These are phyloP conservation scores for Tetrao urogallus DNA, from an alignment of 2,113 vertebrate species.

Conservation along the genomic window DNA sequence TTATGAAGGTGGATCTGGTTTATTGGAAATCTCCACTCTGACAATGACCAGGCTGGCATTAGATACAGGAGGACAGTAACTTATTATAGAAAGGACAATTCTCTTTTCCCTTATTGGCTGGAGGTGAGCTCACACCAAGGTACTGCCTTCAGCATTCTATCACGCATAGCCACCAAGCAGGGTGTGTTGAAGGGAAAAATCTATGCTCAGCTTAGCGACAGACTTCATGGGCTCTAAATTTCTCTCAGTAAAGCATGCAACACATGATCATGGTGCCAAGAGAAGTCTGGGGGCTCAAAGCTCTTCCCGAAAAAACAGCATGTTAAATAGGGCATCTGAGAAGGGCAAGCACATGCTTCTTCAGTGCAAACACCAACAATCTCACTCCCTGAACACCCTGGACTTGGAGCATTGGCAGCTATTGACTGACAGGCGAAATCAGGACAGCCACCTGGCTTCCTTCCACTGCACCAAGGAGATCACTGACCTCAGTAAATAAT, in stretches of 20 bases:
- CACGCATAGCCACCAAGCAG: neutral
- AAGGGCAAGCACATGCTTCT: neutral
- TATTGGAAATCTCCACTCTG: neutral
- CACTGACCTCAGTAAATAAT: constrained; percentile 16
- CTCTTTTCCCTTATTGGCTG: neutral
- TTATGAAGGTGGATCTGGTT: neutral
- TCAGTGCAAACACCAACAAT: neutral
- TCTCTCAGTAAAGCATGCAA: neutral
- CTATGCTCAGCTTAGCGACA: neutral
- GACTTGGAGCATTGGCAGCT: neutral
- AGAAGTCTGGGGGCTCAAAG: neutral
- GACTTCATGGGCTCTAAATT: neutral
- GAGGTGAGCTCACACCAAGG: neutral
- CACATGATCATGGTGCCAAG: neutral
- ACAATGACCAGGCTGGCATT: neutral
- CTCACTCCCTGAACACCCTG: neutral
- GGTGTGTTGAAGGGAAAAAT: neutral
- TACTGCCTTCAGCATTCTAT: neutral
- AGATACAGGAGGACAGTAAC: neutral
- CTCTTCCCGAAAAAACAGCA: neutral
- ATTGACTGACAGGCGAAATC: neutral
- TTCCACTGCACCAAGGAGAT: neutral
- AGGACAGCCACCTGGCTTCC: neutral
- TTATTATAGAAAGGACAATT: neutral
- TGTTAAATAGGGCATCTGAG: neutral